Percentiles rank a stretch among this genome's conserved stretches.
Evolutionary conservation across 2,888 invertebrate genomes (phyloP).

Genomic region (Pammene aurita): DNA sequence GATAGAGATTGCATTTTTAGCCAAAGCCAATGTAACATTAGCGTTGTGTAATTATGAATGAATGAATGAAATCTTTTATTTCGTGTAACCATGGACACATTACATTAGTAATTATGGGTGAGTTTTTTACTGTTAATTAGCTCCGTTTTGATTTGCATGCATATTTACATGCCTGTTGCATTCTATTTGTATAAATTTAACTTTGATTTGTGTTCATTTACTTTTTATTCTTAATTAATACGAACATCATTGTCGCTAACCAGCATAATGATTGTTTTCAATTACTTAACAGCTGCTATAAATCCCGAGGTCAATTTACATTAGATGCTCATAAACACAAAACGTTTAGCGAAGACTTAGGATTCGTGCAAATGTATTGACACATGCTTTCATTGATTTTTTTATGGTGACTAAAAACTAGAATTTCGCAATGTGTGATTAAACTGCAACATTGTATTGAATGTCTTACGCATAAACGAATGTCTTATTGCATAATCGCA

Average conservation of each 20-base stretch:
- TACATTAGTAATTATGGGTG: neutral
- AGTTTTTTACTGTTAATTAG: conserved; percentile 2
- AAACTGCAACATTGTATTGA: conserved; percentile 2
- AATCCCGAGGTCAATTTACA: neutral
- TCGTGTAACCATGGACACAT: too few relatives aligned
- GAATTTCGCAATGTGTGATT: conserved; percentile 1
- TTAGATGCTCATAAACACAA: neutral
- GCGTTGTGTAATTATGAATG: too few relatives aligned
- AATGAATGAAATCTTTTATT: too few relatives aligned
- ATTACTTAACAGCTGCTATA: neutral
- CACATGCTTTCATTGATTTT: conserved; percentile 13
- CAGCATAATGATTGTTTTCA: neutral
- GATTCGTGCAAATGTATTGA: neutral
- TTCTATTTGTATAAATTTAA: conserved; percentile 8
- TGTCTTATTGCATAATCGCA: conserved; percentile 2
- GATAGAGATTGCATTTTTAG: too few relatives aligned
- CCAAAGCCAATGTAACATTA: too few relatives aligned
- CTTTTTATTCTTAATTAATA: neutral
- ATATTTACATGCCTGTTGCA: conserved; percentile 7
- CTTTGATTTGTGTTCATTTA: neutral
- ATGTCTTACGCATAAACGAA: neutral
- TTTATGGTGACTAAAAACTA: conserved; percentile 1
- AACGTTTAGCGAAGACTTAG: neutral
- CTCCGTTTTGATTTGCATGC: neutral
- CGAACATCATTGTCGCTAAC: neutral